These are phyloP conservation scores for Caenorhabditis elegans DNA, from an alignment of 1,140 invertebrate genomes.

Conservation along the genomic window WBcel235 BX284603.4:9226501-9227000, in stretches of 20 bases:
- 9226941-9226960: neutral
- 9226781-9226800: conserved; percentile 82
- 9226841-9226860: neutral
- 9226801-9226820: too few relatives aligned
- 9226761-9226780: conserved; percentile 80
- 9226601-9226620: conserved; percentile 83
- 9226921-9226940: neutral
- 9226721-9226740: conserved; percentile 93
- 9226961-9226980: neutral
- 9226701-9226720: conserved; percentile 96
- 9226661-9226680: conserved; percentile 97
- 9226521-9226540: conserved; percentile 87
- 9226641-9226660: conserved; percentile 97
- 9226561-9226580: conserved; percentile 94
- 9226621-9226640: conserved; percentile 96
- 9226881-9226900: neutral
- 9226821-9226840: too few relatives aligned
- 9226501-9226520: conserved; percentile 79
- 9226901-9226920: neutral
- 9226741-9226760: conserved; percentile 86
- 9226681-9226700: conserved; percentile 83
- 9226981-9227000: neutral
- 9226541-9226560: conserved; percentile 79
- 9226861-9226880: neutral
- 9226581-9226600: conserved; percentile 94